Base-by-base conservation (phyloP, 2,888 invertebrate genomes). In the Tenthredo distinguenda region DNA sequence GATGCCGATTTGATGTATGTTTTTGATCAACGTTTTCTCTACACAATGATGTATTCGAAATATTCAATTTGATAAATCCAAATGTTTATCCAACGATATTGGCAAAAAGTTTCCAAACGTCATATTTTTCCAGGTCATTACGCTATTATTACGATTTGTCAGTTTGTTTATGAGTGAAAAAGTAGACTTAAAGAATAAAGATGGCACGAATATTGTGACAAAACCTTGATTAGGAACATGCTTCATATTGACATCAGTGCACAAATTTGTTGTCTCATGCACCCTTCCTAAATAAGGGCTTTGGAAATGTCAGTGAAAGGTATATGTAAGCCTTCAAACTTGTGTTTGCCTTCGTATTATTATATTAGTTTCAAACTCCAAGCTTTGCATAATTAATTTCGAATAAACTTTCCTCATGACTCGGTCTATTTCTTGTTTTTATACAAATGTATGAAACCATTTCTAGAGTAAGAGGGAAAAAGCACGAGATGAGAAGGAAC, bases 401-500 rank as follows among this genome's bases (percentile, higher is more conserved):
- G 77, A 55, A 47, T 26, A 40, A 21, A 26, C 5, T n/a, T 21
- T n/a, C 10, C 21, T 7, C 47, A 26, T 10, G 31, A 62, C 65
- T 84, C 1, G 15, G 18, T 40, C 43, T 43, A 55, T 55, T n/a
- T 55, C n/a, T n/a, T n/a, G 55, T 77, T 77, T 86, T 58, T 77
- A 86, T 83, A 74, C 18, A 21, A 71, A 40, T 76, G 0, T 47
- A 37, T 18, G 7, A 68, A 15, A 68, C 6, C 12, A 26, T 86
- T 86, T 88, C 71, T 87, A 94, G 94, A 92, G 91, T 86, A 93
- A 93, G 90, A 92, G 94, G 86, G 94, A 94, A 87, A 94, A 94
- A 90, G 94, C 94, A 87, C 91, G 94, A 88, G 94, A 95, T 88
- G 94, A 95, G 87, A 94, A 95, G 88, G 95, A 95, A 87, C 94